Conservation (phyloP, 2,888 invertebrate species). For the Machimus atricapillus region DNA sequence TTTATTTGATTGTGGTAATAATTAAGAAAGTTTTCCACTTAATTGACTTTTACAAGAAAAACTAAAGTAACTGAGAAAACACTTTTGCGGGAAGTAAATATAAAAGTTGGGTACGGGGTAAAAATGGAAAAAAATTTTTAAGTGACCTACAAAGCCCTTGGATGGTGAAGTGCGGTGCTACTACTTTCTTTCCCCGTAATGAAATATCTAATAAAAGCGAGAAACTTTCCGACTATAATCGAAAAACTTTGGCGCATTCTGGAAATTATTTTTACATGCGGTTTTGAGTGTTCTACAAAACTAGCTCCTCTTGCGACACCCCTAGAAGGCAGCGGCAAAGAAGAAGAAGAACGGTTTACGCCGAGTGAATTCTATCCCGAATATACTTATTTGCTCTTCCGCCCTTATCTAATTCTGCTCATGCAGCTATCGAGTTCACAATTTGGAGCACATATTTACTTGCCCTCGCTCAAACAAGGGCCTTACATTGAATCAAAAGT, state of each 20-base stretch:
- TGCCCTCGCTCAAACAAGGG: background rate
- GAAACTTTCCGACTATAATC: background rate
- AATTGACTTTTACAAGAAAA: background rate
- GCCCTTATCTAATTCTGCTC: background rate
- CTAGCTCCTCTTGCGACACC: background rate
- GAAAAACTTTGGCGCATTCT: background rate
- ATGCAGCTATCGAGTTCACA: background rate
- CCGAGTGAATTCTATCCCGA: background rate
- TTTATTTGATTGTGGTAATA: background rate
- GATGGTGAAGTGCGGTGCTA: background rate
- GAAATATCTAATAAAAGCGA: background rate
- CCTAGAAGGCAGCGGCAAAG: background rate
- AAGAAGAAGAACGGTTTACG: background rate
- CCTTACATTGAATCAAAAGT: background rate
- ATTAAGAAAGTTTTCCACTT: background rate
- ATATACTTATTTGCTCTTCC: background rate
- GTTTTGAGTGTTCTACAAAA: conserved; percentile 6
- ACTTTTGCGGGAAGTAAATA: background rate
- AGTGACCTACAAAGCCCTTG: background rate
- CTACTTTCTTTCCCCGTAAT: background rate
- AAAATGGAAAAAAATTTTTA: background rate
- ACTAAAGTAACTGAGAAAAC: background rate
- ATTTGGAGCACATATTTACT: background rate
- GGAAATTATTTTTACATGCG: conserved; percentile 3
- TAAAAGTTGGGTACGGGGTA: background rate